These are phyloP conservation scores for Drosophila fulvimacula DNA, from an alignment of 2,888 invertebrate genomes.

Conservation along the genomic window DNA sequence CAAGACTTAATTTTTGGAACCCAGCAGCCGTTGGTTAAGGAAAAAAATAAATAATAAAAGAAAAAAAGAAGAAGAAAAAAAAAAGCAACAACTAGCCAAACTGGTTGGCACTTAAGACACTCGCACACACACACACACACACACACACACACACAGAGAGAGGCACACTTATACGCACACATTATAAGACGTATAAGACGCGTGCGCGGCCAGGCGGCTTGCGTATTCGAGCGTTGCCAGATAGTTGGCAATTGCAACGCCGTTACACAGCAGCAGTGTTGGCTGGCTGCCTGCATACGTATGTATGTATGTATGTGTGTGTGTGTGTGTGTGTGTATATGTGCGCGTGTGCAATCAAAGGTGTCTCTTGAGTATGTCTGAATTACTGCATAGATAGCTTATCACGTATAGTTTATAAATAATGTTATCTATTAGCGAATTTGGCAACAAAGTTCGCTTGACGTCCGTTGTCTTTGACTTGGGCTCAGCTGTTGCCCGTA, in stretches of 20 bases:
- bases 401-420: slow-evolving; percentile 7
- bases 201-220: slow-evolving; percentile 42
- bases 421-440: neutral
- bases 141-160: neutral
- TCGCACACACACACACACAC: slow-evolving; percentile 5
- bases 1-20: slow-evolving; percentile 58
- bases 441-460: neutral
- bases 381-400: slow-evolving; percentile 11
- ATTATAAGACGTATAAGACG: slow-evolving; percentile 20
- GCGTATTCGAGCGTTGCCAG: slow-evolving; percentile 44
- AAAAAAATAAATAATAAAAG: slow-evolving; percentile 10
- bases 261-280: neutral
- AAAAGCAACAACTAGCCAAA: slow-evolving; percentile 41
- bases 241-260: slow-evolving; percentile 6
- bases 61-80: slow-evolving; percentile 18
- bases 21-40: slow-evolving; percentile 35
- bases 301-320: no score
- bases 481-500: slow-evolving; percentile 1
- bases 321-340: no score
- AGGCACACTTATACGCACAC: neutral
- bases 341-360: neutral
- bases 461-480: slow-evolving; percentile 5
- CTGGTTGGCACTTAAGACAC: slow-evolving; percentile 52
- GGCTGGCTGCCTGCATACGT: no score
- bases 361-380: neutral